Evolutionary conservation across 2,888 invertebrate genomes (phyloP).

Genomic region (Agelastica alni): DNA sequence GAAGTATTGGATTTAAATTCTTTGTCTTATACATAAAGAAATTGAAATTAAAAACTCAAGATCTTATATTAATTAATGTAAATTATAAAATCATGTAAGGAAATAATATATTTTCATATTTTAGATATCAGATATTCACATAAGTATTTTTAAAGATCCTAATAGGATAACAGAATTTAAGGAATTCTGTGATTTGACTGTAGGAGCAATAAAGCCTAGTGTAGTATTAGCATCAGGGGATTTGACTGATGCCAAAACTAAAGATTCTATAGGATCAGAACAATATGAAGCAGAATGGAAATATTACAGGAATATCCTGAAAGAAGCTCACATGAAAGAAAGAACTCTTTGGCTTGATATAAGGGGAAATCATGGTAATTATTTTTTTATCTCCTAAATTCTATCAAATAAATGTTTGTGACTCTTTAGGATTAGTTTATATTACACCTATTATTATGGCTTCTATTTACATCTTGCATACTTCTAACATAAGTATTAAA

Average conservation of each 20-base stretch:
- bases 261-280: conserved; percentile 76
- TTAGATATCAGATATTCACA: conserved; percentile 87
- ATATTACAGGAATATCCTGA: conserved; percentile 72
- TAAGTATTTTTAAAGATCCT: conserved; percentile 81
- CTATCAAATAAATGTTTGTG: too few relatives aligned
- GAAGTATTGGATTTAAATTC: too few relatives aligned
- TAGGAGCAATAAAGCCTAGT: conserved; percentile 72
- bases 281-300: conserved; percentile 85
- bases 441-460: too few relatives aligned
- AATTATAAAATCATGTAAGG: too few relatives aligned
- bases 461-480: too few relatives aligned
- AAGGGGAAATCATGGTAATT: conserved; percentile 91
- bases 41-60: too few relatives aligned
- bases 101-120: too few relatives aligned
- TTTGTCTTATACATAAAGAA: too few relatives aligned
- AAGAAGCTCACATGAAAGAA: conserved; percentile 67
- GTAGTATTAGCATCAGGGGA: conserved; percentile 87
- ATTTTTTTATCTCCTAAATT: too few relatives aligned
- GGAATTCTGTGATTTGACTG: conserved; percentile 77
- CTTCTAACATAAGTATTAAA: too few relatives aligned
- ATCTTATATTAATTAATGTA: too few relatives aligned
- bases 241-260: conserved; percentile 84
- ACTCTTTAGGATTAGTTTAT: too few relatives aligned
- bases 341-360: conserved; percentile 86
- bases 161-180: conserved; percentile 75